Base-by-base conservation (phyloP, 2,113 vertebrate genomes). In the Albula glossodonta region DNA sequence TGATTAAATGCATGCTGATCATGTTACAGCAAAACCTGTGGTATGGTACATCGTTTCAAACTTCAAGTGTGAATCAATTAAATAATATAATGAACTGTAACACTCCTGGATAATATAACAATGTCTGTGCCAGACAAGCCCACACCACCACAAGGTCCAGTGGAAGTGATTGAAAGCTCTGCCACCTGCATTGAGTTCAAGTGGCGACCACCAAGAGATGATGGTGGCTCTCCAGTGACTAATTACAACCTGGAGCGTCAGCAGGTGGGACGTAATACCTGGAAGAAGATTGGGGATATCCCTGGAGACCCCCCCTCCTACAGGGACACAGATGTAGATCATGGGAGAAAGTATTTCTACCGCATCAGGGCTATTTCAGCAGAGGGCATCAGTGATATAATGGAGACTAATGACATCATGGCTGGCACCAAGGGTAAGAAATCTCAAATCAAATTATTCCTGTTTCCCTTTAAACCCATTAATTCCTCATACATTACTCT, bases 181-280 rank as follows among this genome's bases (percentile, higher is more conserved):
- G 85, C 93, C 9, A 89, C 90, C 0, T 91, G 95, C 52, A 91
- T 97, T 85, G 94, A 94, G 7, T 96, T 98, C 74, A 90, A 90
- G 91, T 98, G 97, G 97, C 94, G 90, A 84, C 94, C 96, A 8
- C 97, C 97, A 0, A 95, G 93, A 86, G 96, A 99, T 0, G 92
- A 93, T 0, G 97, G 98, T 0, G 97, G 97, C 25, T 96, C 92
- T 81, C 91, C 94, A 0, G 12, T 98, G 83, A 93, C 94, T 31
- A 91, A 66, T 22, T 98, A 98, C 7, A n/a, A 92, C 1, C 90
- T 98, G 1, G 96, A 97, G 87, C 95, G 95, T 3, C 95, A 93
- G 86, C 96, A 97, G 90, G 82, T 95, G 0, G 97, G 97, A 22
- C 92, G 95, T 52, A 95, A 94, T 0, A 93, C 96, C 25, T 98